These are phyloP conservation scores for Aldrovandia affinis DNA, from an alignment of 2,797 vertebrate species.

Conservation along the genomic window DNA sequence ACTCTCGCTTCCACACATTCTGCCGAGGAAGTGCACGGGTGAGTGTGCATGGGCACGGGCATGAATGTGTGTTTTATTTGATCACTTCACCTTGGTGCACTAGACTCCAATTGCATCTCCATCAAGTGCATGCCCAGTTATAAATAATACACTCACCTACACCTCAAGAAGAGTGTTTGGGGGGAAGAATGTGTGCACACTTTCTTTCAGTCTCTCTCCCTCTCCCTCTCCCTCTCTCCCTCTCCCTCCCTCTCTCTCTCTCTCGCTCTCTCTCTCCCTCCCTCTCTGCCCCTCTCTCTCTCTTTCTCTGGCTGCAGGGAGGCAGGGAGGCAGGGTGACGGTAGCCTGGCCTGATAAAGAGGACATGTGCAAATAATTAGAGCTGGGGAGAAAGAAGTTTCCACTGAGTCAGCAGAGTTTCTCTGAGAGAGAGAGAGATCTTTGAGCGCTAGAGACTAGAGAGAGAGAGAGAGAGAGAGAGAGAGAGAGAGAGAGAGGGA, in stretches of 20 bases:
- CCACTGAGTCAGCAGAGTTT: constrained; percentile 28
- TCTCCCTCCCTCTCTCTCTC: background rate
- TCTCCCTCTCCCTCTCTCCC: background rate
- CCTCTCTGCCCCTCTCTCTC: no score
- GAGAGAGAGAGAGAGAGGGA: no score
- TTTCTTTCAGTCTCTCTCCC: background rate
- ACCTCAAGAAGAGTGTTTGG: background rate
- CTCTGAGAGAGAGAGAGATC: no score
- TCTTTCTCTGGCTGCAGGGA: background rate
- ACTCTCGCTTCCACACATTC: no score
- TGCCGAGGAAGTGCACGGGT: no score
- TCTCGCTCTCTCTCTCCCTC: no score
- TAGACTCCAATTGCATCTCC: background rate
- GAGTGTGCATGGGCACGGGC: no score
- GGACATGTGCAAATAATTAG: constrained; percentile 49
- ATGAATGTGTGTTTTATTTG: background rate
- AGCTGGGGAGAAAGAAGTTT: constrained; percentile 26
- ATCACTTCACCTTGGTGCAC: background rate
- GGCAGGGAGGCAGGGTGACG: background rate
- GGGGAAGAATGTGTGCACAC: background rate
- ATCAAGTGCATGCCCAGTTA: background rate
- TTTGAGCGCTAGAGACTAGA: background rate
- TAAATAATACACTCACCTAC: constrained; percentile 11
- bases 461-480: constrained; percentile 15
- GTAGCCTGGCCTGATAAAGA: constrained; percentile 27